Conservation (phyloP, 1,140 invertebrate species). For the Macrosteles quadrilineatus region DNA sequence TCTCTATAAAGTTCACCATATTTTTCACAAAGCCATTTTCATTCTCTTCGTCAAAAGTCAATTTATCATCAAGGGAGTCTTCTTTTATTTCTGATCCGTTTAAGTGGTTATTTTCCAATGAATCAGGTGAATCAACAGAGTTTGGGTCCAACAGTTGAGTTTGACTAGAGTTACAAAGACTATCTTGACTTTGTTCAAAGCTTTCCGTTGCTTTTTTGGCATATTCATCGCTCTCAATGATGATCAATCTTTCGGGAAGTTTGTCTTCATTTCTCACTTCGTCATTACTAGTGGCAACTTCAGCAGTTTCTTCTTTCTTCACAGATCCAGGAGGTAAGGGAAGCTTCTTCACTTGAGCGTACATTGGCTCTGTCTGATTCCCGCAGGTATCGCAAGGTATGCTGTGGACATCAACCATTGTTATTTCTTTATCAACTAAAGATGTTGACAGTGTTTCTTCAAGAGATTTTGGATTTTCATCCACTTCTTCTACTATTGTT, state of each 20-base stretch:
- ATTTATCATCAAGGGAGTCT: too few relatives aligned
- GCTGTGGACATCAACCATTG: conserved; percentile 25
- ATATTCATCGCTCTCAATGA: not conserved
- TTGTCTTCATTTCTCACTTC: too few relatives aligned
- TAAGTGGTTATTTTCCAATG: too few relatives aligned
- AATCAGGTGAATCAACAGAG: too few relatives aligned
- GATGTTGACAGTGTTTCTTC: not conserved
- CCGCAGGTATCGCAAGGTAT: not conserved
- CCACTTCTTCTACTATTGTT: conserved; percentile 24
- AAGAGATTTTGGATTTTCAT: not conserved
- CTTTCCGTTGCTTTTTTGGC: not conserved
- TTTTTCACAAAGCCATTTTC: conserved; percentile 10
- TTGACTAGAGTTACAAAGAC: too few relatives aligned
- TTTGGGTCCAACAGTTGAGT: too few relatives aligned
- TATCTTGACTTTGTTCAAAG: too few relatives aligned
- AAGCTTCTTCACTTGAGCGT: not conserved
- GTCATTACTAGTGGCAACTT: not conserved
- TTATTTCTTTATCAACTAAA: conserved; percentile 5
- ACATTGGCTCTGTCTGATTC: not conserved
- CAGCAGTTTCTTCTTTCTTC: too few relatives aligned
- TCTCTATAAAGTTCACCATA: conserved; percentile 8
- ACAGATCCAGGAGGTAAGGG: not conserved
- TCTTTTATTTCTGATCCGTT: too few relatives aligned
- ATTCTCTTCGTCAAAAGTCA: not conserved
- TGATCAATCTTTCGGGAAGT: not conserved